Percentiles rank a stretch among this genome's conserved stretches.
These are phyloP conservation scores for Zoroaster sp. DNA, from an alignment of 53 echinoderm and acorn worm genomes.

Conservation along the genomic window DNA sequence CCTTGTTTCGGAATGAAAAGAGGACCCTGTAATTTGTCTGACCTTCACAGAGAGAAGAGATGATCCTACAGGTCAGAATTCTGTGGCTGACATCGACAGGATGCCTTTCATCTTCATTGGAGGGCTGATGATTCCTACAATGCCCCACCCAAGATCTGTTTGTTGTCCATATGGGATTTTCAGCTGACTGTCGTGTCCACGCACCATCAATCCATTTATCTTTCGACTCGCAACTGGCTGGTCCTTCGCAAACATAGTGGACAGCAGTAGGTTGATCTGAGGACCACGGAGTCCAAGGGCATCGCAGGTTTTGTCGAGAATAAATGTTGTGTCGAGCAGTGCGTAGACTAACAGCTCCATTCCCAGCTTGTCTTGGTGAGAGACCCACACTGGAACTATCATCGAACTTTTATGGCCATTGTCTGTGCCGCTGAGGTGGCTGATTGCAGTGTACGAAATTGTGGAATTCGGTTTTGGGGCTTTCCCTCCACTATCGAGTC, in stretches of 20 bases:
- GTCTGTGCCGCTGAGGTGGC: background rate
- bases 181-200: background rate
- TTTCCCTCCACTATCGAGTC: background rate
- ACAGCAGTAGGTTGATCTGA: conserved; percentile 4
- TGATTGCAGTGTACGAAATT: background rate
- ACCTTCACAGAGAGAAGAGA: background rate
- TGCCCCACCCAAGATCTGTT: conserved; percentile 62
- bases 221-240: background rate
- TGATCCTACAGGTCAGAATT: background rate
- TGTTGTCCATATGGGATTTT: conserved; percentile 24
- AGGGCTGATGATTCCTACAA: conserved; percentile 34
- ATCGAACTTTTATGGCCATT: conserved; percentile 7
- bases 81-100: conserved; percentile 54
- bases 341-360: conserved; percentile 15
- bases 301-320: background rate
- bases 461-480: background rate
- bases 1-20: too few relatives aligned
- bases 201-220: conserved; percentile 3
- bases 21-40: background rate
- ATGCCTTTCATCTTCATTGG: background rate
- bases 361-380: background rate
- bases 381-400: conserved; percentile 40
- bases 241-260: conserved; percentile 41
- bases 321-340: conserved; percentile 12
- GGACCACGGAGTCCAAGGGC: background rate